These are phyloP conservation scores for Lasius platythorax DNA, from an alignment of 2,888 invertebrate species.

Conservation along the genomic window DNA sequence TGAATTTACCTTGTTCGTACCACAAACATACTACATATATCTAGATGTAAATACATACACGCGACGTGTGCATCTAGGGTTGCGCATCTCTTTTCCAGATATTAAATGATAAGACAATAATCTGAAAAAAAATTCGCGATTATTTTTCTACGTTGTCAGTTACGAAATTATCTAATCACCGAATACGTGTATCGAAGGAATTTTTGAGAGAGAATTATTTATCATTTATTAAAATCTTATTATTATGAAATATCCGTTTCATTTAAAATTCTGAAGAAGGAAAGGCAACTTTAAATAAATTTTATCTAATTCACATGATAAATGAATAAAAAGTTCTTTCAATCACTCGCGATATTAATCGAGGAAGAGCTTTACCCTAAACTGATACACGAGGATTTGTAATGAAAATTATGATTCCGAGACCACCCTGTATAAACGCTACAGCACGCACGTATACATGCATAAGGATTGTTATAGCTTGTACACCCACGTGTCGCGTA, in stretches of 20 bases:
- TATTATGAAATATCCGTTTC: not conserved
- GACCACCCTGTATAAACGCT: not conserved
- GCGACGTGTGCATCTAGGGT: not conserved
- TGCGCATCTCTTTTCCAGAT: not conserved
- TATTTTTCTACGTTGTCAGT: not conserved
- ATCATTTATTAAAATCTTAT: not conserved
- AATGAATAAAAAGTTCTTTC: not conserved
- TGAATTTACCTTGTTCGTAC: conserved; percentile 12
- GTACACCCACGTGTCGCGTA: conserved; percentile 32
- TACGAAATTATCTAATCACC: not conserved
- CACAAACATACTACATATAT: not conserved
- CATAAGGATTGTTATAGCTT: conserved; percentile 5
- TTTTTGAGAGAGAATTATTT: not conserved
- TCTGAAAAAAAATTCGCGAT: not conserved
- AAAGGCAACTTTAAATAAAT: not conserved
- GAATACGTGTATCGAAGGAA: not conserved
- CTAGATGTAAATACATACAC: not conserved
- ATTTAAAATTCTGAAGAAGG: not conserved
- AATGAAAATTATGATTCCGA: not conserved
- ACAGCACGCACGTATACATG: not conserved
- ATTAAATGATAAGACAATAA: not conserved
- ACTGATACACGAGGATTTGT: not conserved
- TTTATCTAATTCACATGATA: not conserved
- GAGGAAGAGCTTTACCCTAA: not conserved
- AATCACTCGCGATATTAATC: not conserved